Evolutionary conservation across 1,140 invertebrate species (phyloP), one percentile per base, ranked within the genome.

Genomic region (Sitophilus oryzae): DNA sequence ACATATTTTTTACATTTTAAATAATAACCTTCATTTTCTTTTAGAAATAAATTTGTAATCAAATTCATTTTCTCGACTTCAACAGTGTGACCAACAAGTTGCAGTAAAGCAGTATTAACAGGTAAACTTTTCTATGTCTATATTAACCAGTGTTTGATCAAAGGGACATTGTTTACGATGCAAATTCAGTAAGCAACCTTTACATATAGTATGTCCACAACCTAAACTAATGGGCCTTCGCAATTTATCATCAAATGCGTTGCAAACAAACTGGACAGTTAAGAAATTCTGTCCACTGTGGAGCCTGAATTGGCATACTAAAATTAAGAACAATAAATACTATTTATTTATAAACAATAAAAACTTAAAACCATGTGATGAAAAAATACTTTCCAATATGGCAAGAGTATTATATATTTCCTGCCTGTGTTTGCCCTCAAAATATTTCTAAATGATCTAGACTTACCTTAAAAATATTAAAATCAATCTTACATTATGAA

Each of bases 251-350:
- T 93, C 89, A 77, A 95, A 96, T 68, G 92, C 86, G 77, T 92
- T 87, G 76, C 86, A 90, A n/a, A 75, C 93, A 96, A 66, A 96
- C 87, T 64, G 92, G 92, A 84, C 93, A 97, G 67, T 88, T 90
- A 65, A 95, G 82, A 76, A 93, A 95, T 77, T 96, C 92, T 78
- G 91, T 94, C 92, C 92, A 95, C 82, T 92, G 90, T 71, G 91
- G 91, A 77, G 90, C 88, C 88, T 94, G 91, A 74, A 94, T 91
- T 76, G 92, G 93, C 93, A 95, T 94, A 83, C 86, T 91, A 60
- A 43, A 75, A 77, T 20, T 8, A 15, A 38, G 42, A 58, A 52
- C 23, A n/a, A 49, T 14, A 25, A 58, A 45, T 15, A 14, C 43
- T 52, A 42, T 56, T 36, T 37, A 42, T 48, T 41, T 46, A 56